Evolutionary conservation across 1,140 invertebrate genomes (phyloP), one percentile per base, ranked within the genome.

Genomic region (Drosophila malerkotliana): DNA sequence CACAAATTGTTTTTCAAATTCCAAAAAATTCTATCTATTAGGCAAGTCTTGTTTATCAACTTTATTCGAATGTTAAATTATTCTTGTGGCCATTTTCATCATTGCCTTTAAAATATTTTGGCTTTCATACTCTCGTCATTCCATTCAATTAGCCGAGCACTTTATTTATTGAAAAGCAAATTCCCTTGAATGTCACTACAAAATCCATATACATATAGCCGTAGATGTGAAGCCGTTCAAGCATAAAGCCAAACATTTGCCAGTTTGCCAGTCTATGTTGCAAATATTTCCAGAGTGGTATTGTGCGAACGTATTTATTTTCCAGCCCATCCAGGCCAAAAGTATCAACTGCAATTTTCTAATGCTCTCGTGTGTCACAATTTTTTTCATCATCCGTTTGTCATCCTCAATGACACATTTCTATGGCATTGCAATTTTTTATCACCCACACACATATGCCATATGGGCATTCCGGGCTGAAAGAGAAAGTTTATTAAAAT

Each of bases 281-380:
- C 10, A 60, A 34, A 62, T 52, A 51, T 49, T 28, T 72, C 4
- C n/a, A 39, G 34, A 34, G 4, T 0, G 12, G 14, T 14, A 15
- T 41, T 21, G 21, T 21, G 14, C 14, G 8, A 18, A 52, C 44
- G 14, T 49, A 21, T 54, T 60, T 72, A 12, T 53, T 53, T 34
- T 8, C 44, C 51, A 34, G 55, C 26, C 26, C 55, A 32, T 30
- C 24, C 15, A 34, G 15, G 21, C 44, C 44, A 21, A 62, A 56
- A 44, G 64, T 48, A 69, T 63, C 56, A 61, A 49, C 15, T 77
- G 69, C 69, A 74, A 71, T 72, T 64, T 83, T 83, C 74, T 82
- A 82, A 78, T 82, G 55, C 69, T 67, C 57, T 64, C 51, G 39
- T 55, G 28, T 59, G n/a, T 37, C 26, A 34, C 41, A n/a, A 56